Conservation (phyloP, 1,140 invertebrate genomes). For the Lepeophtheirus salmonis region DNA sequence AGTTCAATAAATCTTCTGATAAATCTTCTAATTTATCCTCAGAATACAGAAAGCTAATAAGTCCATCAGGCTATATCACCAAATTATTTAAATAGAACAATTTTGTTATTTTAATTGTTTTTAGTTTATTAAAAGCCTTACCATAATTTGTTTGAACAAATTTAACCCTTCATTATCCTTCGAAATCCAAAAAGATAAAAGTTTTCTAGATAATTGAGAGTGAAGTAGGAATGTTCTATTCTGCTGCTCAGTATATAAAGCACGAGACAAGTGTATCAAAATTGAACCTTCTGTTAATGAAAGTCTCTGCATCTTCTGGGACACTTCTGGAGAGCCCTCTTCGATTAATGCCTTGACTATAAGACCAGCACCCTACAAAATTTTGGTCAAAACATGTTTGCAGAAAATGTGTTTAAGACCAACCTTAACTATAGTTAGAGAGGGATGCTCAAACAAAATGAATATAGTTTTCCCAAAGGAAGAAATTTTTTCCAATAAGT, state of each 20-base stretch:
- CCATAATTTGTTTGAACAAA: conserved; percentile 69
- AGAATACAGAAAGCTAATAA: conserved; percentile 75
- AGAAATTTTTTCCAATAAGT: conserved; percentile 78
- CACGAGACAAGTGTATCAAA: conserved; percentile 72
- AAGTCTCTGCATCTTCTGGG: conserved; percentile 82
- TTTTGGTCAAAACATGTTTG: background rate
- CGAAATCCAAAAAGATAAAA: conserved; percentile 84
- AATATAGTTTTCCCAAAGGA: conserved; percentile 41
- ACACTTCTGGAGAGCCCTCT: conserved; percentile 75
- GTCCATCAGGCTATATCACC: conserved; percentile 52
- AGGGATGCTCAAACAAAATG: conserved; percentile 53
- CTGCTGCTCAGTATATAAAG: conserved; percentile 52
- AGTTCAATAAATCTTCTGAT: conserved; percentile 54
- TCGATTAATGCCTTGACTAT: conserved; percentile 94
- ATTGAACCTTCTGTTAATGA: conserved; percentile 92
- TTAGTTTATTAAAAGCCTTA: conserved; percentile 30
- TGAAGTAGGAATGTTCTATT: conserved; percentile 50
- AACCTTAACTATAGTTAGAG: conserved; percentile 77
- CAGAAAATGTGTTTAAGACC: conserved; percentile 1
- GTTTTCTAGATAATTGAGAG: conserved; percentile 76
- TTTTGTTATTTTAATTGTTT: conserved; percentile 5
- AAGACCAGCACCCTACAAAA: conserved; percentile 57
- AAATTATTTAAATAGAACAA: too few relatives aligned
- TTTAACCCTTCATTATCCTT: conserved; percentile 81
- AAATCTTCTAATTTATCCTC: conserved; percentile 58